A percentile compares a stretch with the other conserved stretches of the same genome.
These are phyloP conservation scores for Pelodiscus sinensis DNA, from an alignment of 2,113 vertebrate genomes.

Conservation along the genomic window DNA sequence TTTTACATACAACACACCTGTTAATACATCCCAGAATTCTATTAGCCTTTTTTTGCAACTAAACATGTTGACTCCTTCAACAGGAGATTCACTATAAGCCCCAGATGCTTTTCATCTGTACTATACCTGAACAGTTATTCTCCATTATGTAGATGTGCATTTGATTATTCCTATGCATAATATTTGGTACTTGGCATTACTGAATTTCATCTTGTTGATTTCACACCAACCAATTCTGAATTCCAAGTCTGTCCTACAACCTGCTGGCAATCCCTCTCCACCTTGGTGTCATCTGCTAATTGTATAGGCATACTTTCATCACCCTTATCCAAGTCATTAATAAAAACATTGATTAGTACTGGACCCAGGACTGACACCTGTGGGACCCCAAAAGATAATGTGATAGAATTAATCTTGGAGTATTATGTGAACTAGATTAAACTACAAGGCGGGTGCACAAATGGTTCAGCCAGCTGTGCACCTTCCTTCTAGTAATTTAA, in stretches of 20 bases:
- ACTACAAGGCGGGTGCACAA: no score
- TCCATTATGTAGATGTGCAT: not conserved
- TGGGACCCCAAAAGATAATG: not conserved
- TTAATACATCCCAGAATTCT: not conserved
- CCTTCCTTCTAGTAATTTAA: not conserved
- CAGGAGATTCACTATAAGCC: not conserved
- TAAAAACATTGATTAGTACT: not conserved
- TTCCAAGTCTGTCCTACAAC: not conserved
- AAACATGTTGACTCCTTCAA: not conserved
- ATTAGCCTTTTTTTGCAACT: not conserved
- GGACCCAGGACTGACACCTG: not conserved
- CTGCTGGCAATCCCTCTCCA: not conserved
- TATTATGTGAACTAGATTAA: not conserved
- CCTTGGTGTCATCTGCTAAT: not conserved
- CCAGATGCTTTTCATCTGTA: not conserved
- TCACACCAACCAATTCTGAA: not conserved
- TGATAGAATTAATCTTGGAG: not conserved
- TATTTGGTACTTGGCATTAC: not conserved
- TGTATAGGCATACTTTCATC: not conserved
- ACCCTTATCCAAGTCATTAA: not conserved
- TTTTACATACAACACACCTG: not conserved
- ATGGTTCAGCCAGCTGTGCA: not conserved
- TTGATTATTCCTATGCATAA: not conserved
- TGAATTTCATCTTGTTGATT: not conserved
- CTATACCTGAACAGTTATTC: not conserved